These are phyloP conservation scores for Acanthiza pusilla DNA, from an alignment of 2,797 vertebrate species.

Conservation along the genomic window DNA sequence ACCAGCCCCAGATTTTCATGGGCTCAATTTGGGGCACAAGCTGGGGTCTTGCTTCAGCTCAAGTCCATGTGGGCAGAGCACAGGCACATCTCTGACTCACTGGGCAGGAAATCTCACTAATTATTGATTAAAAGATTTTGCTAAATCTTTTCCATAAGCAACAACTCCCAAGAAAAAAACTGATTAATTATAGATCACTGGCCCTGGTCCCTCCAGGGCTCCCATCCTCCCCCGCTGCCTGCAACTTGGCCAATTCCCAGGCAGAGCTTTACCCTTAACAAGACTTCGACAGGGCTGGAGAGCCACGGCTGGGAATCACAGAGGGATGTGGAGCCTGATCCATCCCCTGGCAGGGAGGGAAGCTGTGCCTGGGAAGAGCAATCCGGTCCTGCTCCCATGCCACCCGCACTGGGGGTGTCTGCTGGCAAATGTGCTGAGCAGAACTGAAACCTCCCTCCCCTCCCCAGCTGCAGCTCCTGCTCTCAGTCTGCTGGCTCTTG, in stretches of 20 bases:
- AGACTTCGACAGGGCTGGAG: not conserved
- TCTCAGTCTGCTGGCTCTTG: not conserved
- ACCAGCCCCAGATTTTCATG: fast-evolving
- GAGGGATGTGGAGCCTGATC: not conserved
- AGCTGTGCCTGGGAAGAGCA: not conserved
- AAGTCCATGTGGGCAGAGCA: not conserved
- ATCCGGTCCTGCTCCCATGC: fast-evolving
- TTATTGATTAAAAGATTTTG: constrained; percentile 33
- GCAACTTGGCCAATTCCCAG: not conserved
- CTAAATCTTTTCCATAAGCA: not conserved
- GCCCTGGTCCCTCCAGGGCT: not conserved
- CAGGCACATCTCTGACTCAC: fast-evolving
- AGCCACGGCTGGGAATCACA: not conserved
- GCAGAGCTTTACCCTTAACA: not conserved
- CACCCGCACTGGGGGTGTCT: not conserved
- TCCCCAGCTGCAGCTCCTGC: not conserved
- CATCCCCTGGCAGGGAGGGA: not conserved
- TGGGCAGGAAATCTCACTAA: not conserved
- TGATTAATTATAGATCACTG: constrained; percentile 37
- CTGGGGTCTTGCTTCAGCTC: fast-evolving
- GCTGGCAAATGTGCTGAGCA: not conserved
- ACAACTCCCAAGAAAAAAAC: not conserved
- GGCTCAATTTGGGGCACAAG: fast-evolving
- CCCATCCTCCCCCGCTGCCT: fast-evolving
- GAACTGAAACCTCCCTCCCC: not conserved